Evolutionary conservation across 2,113 vertebrate genomes (phyloP), one percentile per base, ranked within the genome.

Genomic region (Chaetodon auriga): DNA sequence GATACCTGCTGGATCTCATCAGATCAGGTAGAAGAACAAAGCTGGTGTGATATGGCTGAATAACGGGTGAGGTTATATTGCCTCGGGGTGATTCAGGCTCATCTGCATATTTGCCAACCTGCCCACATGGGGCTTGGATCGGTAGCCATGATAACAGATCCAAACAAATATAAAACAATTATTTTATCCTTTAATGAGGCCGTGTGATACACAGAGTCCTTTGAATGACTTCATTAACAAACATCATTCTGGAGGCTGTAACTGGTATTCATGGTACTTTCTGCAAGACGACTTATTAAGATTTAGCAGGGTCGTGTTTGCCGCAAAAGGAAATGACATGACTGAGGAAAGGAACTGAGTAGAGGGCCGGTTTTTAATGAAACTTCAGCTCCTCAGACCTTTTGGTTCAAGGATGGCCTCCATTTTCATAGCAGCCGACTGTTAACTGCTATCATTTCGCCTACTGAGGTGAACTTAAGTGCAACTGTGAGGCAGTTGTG

Each of bases 91-190:
- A 73, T 61, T 83, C 23, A 35, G 54, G 48, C 70, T 83, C 58
- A 91, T 92, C 82, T 85, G 69, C 81, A 90, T 91, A 77, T 38
- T 62, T 72, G 38, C 60, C 63, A 70, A 64, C 4, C 45, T 77
- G 69, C 23, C 71, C 76, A 53, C 64, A 10, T 25, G 69, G 68
- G 69, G 14, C 45, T 65, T 70, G 18, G 25, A 77, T 68, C 48
- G 25, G 76, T 21, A 71, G 58, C 35, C 78, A 38, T 41, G 30
- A 75, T 72, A 57, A 73, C 46, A 41, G 38, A 6, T 36, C 69
- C 16, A 62, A 71, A 82, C 57, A 23, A 78, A 82, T 75, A n/a
- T 41, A 41, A 41, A 41, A 41, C 38, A 6, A 41, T 68, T 21
- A 35, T 57, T 49, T 63, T 41, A 68, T 48, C 63, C 14, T 45